Base-by-base conservation (phyloP, 1,140 invertebrate genomes). In the Polypedilum pembai region DNA sequence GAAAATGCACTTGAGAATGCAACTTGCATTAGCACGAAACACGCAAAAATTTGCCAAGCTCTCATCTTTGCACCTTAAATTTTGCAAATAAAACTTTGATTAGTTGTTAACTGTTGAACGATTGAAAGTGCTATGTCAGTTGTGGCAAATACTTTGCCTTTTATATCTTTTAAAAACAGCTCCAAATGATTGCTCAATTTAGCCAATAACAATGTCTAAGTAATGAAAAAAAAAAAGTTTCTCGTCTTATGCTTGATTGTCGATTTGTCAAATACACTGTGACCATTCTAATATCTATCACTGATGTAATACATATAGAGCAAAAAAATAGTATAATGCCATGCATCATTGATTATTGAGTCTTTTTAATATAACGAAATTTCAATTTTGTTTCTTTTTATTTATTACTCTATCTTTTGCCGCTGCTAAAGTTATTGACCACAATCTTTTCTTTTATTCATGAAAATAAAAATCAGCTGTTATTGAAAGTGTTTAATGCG, bases 1-100 rank as follows among this genome's bases (percentile, higher is more conserved):
- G 65, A 69, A 21, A 69, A 69, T 20, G 65, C 65, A 69, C 17
- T 20, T 7, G 65, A 69, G 12, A 69, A 8, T 69, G 65, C 65
- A 69, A 69, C 17, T 8, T 56, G 45, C 45, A 69, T 8, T n/a
- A 69, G 7, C 8, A 21, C 65, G 7, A 69, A 18, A 21, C 65
- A 69, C 4, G 65, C 65, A 20, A 69, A 69, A 69, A 69, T 18
- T 20, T 69, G 65, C 65, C 65, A 69, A 18, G 65, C 65, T 69
- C 65, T 69, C 65, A 69, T 69, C 18, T 56, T 56, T 56, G 1
- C 3, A 15, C 10, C 3, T 12, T 56, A 56, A 33, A 56, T 12
- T 15, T n/a, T 56, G 1, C 3, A 15, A n/a, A 56, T 15, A 15
- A 56, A 56, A 56, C 12, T 56, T 56, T 12, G n/a, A 56, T 56